phyloP scores from a whole-genome alignment of 2,888 invertebrate genomes.

The Lasius fuliginosus region DNA sequence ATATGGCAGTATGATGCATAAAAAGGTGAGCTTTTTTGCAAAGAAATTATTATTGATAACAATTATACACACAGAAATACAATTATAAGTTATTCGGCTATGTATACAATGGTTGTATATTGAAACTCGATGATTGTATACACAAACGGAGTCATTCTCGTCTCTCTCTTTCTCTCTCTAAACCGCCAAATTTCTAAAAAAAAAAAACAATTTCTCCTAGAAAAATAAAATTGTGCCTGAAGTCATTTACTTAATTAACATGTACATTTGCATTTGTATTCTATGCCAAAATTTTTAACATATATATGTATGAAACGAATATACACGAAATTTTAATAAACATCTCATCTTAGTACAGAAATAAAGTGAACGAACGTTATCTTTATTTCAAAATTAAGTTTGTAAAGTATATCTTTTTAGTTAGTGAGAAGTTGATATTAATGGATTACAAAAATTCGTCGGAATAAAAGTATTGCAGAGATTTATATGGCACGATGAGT shows the following conservation, averaged over 20 bases:
- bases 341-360: constrained; percentile 7
- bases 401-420: constrained; percentile 7
- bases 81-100: constrained; percentile 50
- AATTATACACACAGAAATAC: constrained; percentile 39
- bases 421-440: neutral
- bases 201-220: constrained; percentile 50
- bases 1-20: constrained; percentile 2
- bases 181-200: constrained; percentile 52
- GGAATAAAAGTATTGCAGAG: constrained; percentile 3
- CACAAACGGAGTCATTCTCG: constrained; percentile 30
- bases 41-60: constrained; percentile 53
- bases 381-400: constrained; percentile 3
- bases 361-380: neutral
- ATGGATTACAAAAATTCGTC: neutral
- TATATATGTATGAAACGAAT: constrained; percentile 51
- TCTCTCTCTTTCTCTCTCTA: constrained; percentile 55
- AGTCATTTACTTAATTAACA: constrained; percentile 40
- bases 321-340: constrained; percentile 41
- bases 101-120: constrained; percentile 61
- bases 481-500: constrained; percentile 23
- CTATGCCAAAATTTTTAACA: constrained; percentile 62
- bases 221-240: constrained; percentile 64
- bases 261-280: constrained; percentile 62
- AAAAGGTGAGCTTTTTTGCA: constrained; percentile 11
- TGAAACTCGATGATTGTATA: constrained; percentile 41